Base-by-base conservation (phyloP, 2,797 vertebrate species). In the Dendrocincla tyrannina region DNA sequence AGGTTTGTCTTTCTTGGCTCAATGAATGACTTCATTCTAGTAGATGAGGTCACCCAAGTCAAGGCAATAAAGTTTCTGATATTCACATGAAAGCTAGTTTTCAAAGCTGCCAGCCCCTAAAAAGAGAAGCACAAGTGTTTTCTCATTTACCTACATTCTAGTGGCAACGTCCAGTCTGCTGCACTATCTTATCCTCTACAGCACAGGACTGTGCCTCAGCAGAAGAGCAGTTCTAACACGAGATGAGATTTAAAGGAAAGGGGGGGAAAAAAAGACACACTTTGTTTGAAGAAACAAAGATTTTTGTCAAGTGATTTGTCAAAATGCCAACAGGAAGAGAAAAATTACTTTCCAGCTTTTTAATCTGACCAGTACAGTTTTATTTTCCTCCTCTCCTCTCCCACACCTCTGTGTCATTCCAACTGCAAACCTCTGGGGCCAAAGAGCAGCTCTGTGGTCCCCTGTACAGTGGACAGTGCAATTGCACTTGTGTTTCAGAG, bases 21-120 rank as follows among this genome's bases (percentile, higher is more conserved):
- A 96, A 98, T 98, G 98, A 98, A 99, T 99, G 98, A 98, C 98
- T 99, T 99, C 99, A 99, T 98, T 99, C 98, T 98, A 98, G 96
- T 95, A 98, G 98, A 98, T 98, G 98, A 99, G 98, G 98, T 99
- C 98, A 98, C 98, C 91, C 82, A 97, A 98, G 98, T 98, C 98
- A 98, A 98, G 97, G 98, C 98, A 98, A 98, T 99, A 98, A 99
- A 99, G 98, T 94, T 98, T 98, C 98, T 98, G 98, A 98, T 98
- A 98, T 98, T 98, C 98, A 97, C 98, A 98, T 97, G 97, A 98
- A 98, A 98, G 97, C 95, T 93, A 17, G 92, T 91, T 97, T 97
- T 96, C 96, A 97, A 97, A 97, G 96, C 92, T 98, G 74, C 90
- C 77, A 91, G 88, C 68, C 85, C 89, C 63, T 95, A 68, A 93